phyloP scores from a whole-genome alignment of 2,797 vertebrate genomes.

The Gallirallus australis region DNA sequence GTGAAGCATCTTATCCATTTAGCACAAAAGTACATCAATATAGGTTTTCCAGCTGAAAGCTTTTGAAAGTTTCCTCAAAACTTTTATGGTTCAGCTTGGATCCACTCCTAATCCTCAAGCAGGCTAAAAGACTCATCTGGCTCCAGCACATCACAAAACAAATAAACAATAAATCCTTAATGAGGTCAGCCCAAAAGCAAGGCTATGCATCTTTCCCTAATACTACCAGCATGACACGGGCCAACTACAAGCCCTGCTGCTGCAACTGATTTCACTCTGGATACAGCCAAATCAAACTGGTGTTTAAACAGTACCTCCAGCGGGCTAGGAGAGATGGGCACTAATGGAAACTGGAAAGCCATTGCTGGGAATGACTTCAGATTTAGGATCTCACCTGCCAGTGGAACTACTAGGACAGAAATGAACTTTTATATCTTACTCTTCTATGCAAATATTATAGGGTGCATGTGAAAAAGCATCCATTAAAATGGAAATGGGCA shows the following conservation, averaged over 20 bases:
- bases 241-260: background rate
- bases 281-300: background rate
- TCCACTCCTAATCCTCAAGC: slow-evolving; percentile 2
- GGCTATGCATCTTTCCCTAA: background rate
- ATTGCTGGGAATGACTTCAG: background rate
- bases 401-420: background rate
- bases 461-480: background rate
- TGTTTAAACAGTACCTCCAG: background rate
- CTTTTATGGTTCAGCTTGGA: slow-evolving; percentile 25
- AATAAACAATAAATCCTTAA: background rate
- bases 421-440: background rate
- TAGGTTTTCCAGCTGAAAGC: slow-evolving; percentile 29
- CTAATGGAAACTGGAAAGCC: background rate
- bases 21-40: slow-evolving; percentile 34
- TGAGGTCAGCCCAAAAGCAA: background rate
- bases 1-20: background rate
- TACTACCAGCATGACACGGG: background rate
- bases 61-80: slow-evolving; percentile 38
- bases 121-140: background rate
- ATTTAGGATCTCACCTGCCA: background rate
- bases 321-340: background rate
- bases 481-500: background rate
- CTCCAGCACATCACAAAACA: background rate
- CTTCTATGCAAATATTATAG: background rate
- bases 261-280: background rate